Conservation (phyloP, 2,888 invertebrate species). For the Acrobasis consociella region DNA sequence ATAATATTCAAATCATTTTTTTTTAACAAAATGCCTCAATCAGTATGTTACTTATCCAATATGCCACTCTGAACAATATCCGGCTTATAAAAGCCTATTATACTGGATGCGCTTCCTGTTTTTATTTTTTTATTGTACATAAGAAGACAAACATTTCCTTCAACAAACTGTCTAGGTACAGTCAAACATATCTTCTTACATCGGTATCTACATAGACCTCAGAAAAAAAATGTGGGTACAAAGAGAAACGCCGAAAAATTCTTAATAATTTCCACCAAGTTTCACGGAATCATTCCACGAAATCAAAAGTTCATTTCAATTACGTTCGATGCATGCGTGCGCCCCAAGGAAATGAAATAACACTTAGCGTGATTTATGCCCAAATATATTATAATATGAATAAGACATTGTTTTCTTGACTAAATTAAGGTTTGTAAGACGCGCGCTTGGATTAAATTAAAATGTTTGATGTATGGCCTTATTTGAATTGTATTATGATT, state of each 20-base stretch:
- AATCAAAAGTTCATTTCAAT: constrained; percentile 83
- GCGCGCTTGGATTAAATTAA: constrained; percentile 56
- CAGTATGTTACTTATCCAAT: no score
- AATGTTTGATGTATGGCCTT: constrained; percentile 49
- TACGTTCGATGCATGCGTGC: constrained; percentile 77
- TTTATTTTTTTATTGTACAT: no score
- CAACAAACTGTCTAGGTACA: no score
- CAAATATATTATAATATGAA: constrained; percentile 77
- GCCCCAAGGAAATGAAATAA: constrained; percentile 79
- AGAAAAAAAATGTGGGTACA: not conserved
- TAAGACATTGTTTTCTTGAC: constrained; percentile 76
- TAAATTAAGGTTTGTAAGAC: constrained; percentile 64
- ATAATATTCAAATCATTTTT: no score
- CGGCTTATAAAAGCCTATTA: no score
- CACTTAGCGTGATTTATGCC: constrained; percentile 79
- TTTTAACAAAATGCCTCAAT: no score
- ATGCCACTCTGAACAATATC: no score
- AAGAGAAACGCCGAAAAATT: constrained; percentile 52
- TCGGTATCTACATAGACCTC: no score
- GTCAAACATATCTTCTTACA: no score
- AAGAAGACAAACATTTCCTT: no score
- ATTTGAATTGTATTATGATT: constrained; percentile 35
- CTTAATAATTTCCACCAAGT: constrained; percentile 73
- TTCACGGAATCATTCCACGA: constrained; percentile 67
- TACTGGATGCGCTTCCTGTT: no score